A percentile compares a stretch with the other conserved stretches of the same genome.
These are phyloP conservation scores for Brachyrhaphis roseni DNA, from an alignment of 2,797 vertebrate species.

Conservation along the genomic window DNA sequence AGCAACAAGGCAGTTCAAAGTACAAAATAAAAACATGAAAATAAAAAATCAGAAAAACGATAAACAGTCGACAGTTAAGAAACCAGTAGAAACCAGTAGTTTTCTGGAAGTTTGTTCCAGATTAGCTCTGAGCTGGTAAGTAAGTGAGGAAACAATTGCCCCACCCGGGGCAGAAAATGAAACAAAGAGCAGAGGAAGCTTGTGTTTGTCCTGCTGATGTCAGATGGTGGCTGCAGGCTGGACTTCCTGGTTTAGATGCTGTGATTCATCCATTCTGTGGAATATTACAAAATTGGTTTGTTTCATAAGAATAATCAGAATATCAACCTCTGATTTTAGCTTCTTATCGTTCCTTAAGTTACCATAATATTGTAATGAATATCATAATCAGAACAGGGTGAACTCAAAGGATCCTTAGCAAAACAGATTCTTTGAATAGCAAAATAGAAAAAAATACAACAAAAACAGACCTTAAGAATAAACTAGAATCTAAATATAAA, in stretches of 20 bases:
- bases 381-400: too few relatives aligned
- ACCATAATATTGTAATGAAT: neutral
- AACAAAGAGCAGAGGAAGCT: constrained; percentile 50
- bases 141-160: constrained; percentile 25
- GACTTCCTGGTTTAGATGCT: constrained; percentile 31
- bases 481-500: neutral
- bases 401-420: too few relatives aligned
- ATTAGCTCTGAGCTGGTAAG: constrained; percentile 4
- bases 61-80: too few relatives aligned
- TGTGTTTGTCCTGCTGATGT: constrained; percentile 44
- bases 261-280: constrained; percentile 15
- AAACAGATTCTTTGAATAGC: too few relatives aligned
- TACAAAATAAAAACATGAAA: too few relatives aligned
- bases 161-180: constrained; percentile 48
- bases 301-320: neutral
- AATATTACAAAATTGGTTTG: neutral
- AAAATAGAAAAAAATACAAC: neutral
- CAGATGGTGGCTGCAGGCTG: constrained; percentile 24
- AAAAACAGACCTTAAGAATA: neutral
- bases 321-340: neutral
- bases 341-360: neutral
- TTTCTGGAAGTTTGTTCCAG: too few relatives aligned
- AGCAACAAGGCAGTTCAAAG: too few relatives aligned
- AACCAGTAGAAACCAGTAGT: too few relatives aligned
- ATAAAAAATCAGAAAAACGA: too few relatives aligned